Evolutionary conservation across 2,797 vertebrate species (phyloP).

Genomic region (Syndactyla subalaris): DNA sequence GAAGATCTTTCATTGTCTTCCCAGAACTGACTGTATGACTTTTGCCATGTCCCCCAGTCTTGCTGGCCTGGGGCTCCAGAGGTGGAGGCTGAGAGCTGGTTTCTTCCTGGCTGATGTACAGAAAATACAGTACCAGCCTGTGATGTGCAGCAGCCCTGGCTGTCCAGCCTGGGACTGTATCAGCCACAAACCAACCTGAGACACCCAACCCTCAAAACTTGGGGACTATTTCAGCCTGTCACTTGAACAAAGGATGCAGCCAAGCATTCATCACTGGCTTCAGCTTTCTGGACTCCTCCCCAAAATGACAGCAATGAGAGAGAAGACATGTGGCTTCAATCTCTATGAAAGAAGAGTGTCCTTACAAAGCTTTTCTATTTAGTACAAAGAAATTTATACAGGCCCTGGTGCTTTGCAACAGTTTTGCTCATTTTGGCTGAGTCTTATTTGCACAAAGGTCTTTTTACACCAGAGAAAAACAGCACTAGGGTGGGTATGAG

Average conservation of each 20-base stretch:
- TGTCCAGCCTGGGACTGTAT: neutral
- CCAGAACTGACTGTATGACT: neutral
- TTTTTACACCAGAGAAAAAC: neutral
- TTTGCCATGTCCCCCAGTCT: neutral
- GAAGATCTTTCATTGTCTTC: neutral
- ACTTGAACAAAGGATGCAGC: neutral
- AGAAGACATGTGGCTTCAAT: neutral
- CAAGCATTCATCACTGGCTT: neutral
- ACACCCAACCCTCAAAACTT: neutral
- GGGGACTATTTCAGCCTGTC: neutral
- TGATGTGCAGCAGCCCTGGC: neutral
- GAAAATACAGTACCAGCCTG: neutral
- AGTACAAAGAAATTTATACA: neutral
- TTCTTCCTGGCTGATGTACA: neutral
- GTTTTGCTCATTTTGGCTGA: neutral
- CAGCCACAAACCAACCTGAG: neutral
- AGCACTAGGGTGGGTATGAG: neutral
- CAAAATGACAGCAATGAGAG: neutral
- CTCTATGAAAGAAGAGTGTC: neutral
- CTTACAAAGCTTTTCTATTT: neutral
- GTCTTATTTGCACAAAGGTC: neutral
- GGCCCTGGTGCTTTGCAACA: neutral
- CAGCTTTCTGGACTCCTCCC: neutral
- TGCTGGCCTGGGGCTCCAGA: neutral
- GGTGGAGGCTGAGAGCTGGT: neutral